Base-by-base conservation (phyloP, 2,888 invertebrate genomes). In the Epiblema foenella region DNA sequence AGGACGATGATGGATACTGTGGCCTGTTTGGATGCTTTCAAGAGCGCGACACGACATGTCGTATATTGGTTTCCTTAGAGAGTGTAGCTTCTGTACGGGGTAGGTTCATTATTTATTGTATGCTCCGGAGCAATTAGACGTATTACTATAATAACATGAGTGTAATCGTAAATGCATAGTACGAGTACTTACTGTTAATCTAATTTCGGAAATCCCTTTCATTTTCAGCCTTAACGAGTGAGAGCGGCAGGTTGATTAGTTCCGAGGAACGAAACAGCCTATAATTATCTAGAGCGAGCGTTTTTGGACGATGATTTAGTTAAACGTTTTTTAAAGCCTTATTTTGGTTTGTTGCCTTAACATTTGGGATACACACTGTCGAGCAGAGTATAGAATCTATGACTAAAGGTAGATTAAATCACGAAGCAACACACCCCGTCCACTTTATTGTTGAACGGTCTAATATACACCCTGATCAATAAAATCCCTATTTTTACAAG, bases 301-400 rank as follows among this genome's bases (percentile, higher is more conserved):
- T 46, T 70, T 70, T 70, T 65, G 65, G 65, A 88, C 87, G 86
- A 89, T 89, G 89, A 87, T 91, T 91, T 90, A 90, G 89, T 91
- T 89, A 91, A 92, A 89, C 87, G 89, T 86, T 91, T 90, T 88
- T 88, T 86, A 85, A 89, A 84, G 83, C 82, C 84, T 83, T 83
- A 84, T 89, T 89, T 89, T 91, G 92, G 91, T 92, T 92, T 91
- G 92, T 92, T 84, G 86, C 89, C 83, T 86, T 83, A 86, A 87
- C 87, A 85, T 84, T 82, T 79, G 39, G n/a, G 54, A 20, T 46
- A 60, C 64, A 64, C 15, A 71, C 64, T n/a, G 68, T 0, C n/a
- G 1, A 11, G 4, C 0, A 15, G n/a, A 39, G 39, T 57, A 49
- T 10, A 11, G 12, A 60, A 46, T 7, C 79, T 66, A 29, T 2